These are phyloP conservation scores for Irena cyanogastra DNA, from an alignment of 2,113 vertebrate species.

Conservation along the genomic window DNA sequence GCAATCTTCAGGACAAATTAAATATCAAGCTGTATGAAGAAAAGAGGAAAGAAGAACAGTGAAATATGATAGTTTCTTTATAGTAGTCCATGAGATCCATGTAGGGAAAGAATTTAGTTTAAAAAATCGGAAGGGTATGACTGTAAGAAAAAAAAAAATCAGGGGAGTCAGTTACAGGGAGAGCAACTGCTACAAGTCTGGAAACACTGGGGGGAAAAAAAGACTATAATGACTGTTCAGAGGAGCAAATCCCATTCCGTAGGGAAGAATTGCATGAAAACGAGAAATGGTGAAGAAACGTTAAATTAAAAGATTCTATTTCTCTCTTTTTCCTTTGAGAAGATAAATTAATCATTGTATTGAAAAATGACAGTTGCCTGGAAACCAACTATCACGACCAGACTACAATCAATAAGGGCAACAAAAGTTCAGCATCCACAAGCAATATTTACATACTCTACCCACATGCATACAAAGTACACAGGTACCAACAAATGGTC, in stretches of 20 bases:
- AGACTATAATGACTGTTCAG: background rate
- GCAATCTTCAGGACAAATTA: background rate
- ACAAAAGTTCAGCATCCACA: background rate
- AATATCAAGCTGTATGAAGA: background rate
- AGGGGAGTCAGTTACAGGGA: background rate
- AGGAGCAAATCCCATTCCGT: background rate
- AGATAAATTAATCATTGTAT: background rate
- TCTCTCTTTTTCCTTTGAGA: background rate
- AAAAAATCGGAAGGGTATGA: background rate
- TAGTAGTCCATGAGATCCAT: background rate
- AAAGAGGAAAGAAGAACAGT: background rate
- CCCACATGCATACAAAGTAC: background rate
- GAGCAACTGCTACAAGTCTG: background rate
- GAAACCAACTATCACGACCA: background rate
- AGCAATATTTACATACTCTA: background rate
- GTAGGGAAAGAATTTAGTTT: background rate
- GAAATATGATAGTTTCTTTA: background rate
- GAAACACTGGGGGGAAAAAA: background rate
- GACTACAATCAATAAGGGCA: background rate
- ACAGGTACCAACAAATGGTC: background rate
- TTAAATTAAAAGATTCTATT: background rate
- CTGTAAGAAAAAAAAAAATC: background rate
- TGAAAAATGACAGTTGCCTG: conserved; percentile 5
- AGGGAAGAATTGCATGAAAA: background rate
- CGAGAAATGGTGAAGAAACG: background rate